Evolutionary conservation across 2,888 invertebrate genomes (phyloP), one percentile per base, ranked within the genome.

Genomic region (Ornithoptera alexandrae): DNA sequence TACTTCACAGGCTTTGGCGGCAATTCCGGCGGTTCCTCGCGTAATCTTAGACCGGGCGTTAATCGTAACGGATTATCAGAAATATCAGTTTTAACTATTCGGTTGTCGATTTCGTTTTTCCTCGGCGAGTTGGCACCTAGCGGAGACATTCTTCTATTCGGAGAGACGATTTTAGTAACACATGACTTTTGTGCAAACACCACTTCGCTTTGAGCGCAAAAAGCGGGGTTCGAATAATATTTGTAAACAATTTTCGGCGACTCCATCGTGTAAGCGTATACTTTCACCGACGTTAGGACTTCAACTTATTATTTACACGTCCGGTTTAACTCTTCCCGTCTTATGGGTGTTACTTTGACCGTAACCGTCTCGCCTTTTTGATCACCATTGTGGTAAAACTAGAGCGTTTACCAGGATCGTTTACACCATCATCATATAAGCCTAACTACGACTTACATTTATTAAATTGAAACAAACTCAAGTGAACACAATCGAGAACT

Each of bases 171-270:
- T 71, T 87, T 87, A 0, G 86, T 84, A 15, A 86, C 76, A 57
- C 88, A 87, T 79, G 84, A 83, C 67, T 92, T 92, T 72, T 93
- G 90, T 15, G 84, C 84, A 71, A 89, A 93, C 46, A 89, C 78
- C 74, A 86, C 95, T 80, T 97, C 96, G 81, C 96, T 96, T 86
- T 96, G 95, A 42, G 95, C 94, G 81, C 96, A 96, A 81, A 97
- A 97, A 0, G 96, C 96, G 67, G 96, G 96, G 82, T 97, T 97
- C 8, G 95, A 95, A 79, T 97, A 97, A 77, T 95, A 95, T 84
- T 95, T 93, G 81, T 93, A 93, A 2, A 93, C 86, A 12, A 93
- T 93, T 81, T 92, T 93, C 46, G 93, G 93, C 24, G 93, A 93
- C 74, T 93, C 92, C 93, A 93, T 92, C 77, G 75, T 76, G 56